A percentile compares a stretch with the other conserved stretches of the same genome.
phyloP scores from a whole-genome alignment of 2,888 invertebrate genomes.

The Brachynemurus nebulosus region DNA sequence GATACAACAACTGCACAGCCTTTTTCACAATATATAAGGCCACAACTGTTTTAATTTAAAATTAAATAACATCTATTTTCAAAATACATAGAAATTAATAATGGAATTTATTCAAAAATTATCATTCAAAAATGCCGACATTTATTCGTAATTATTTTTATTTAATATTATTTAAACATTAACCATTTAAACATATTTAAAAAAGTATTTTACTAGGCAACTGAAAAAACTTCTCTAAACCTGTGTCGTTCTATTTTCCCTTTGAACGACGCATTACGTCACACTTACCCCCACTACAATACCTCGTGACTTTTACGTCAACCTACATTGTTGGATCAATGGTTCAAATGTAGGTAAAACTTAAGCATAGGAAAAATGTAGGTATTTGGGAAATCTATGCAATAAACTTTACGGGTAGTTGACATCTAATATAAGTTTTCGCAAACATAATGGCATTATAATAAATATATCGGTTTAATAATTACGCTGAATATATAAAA shows the following conservation, averaged over 20 bases:
- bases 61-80: neutral
- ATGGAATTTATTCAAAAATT: no score
- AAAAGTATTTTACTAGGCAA: neutral
- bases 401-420: no score
- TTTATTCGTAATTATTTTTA: neutral
- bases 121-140: neutral
- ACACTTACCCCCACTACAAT: neutral
- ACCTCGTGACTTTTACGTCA: neutral
- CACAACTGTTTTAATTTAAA: neutral
- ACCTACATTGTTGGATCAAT: neutral
- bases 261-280: neutral
- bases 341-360: neutral
- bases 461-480: no score
- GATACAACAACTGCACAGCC: neutral
- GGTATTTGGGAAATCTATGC: no score
- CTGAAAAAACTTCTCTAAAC: neutral
- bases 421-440: no score
- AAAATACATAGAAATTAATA: neutral
- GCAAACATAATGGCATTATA: no score
- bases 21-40: conserved; percentile 1
- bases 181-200: neutral
- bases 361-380: no score
- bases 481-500: no score
- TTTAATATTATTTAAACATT: neutral
- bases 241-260: conserved; percentile 1